These are phyloP conservation scores for Alcis repandata DNA, from an alignment of 2,888 invertebrate species.

Conservation along the genomic window DNA sequence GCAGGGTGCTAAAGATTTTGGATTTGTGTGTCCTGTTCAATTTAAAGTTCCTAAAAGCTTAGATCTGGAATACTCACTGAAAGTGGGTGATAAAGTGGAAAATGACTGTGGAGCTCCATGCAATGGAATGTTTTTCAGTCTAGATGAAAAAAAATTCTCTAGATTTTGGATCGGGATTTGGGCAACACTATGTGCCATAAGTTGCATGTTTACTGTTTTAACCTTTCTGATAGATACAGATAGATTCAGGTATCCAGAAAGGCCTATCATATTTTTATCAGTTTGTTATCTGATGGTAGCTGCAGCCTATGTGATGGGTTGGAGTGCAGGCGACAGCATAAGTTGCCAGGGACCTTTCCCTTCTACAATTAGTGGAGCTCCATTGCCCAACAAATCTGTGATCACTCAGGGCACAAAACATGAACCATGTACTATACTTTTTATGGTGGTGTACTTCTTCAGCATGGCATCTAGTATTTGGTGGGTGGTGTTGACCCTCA, in stretches of 20 bases:
- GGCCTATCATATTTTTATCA: constrained; percentile 98
- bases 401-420: constrained; percentile 95
- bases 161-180: constrained; percentile 97
- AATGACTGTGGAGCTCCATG: constrained; percentile 96
- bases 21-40: constrained; percentile 95
- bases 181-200: constrained; percentile 95
- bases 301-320: constrained; percentile 95
- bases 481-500: constrained; percentile 98
- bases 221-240: constrained; percentile 98
- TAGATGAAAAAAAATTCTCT: constrained; percentile 93
- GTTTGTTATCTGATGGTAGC: constrained; percentile 98
- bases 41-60: constrained; percentile 93
- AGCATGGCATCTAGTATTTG: constrained; percentile 98
- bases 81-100: constrained; percentile 92
- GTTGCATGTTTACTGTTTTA: constrained; percentile 96
- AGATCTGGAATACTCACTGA: constrained; percentile 94
- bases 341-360: constrained; percentile 94
- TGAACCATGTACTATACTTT: constrained; percentile 95
- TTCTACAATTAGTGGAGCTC: constrained; percentile 89
- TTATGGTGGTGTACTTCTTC: constrained; percentile 98
- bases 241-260: constrained; percentile 98
- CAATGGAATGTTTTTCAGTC: constrained; percentile 96
- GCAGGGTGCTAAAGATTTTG: constrained; percentile 89
- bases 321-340: constrained; percentile 93
- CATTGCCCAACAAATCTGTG: constrained; percentile 92